phyloP scores from a whole-genome alignment of 2,888 invertebrate genomes.

The Acrobasis suavella region DNA sequence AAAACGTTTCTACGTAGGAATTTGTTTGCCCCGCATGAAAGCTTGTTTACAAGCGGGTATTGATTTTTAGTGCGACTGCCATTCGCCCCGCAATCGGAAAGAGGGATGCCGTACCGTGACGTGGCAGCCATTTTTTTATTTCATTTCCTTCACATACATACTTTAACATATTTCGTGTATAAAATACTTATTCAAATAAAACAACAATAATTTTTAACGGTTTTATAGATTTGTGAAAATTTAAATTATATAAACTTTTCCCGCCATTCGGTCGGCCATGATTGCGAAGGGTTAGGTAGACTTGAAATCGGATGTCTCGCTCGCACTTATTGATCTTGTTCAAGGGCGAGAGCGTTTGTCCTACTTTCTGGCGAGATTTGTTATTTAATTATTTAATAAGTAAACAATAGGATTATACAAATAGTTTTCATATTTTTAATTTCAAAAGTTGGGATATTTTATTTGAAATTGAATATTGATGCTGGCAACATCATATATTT shows the following conservation, averaged over 20 bases:
- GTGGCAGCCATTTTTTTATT: constrained; percentile 23
- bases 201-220: not conserved
- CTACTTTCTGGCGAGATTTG: not conserved
- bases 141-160: not conserved
- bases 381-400: not conserved
- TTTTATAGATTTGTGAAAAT: not conserved
- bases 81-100: constrained; percentile 29
- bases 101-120: constrained; percentile 21
- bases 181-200: not conserved
- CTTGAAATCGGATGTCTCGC: constrained; percentile 20
- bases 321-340: constrained; percentile 33
- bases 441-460: no score
- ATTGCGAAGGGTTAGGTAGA: not conserved
- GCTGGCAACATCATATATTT: constrained; percentile 17
- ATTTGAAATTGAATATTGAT: no score
- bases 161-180: not conserved
- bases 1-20: constrained; percentile 47
- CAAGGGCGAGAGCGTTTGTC: constrained; percentile 18
- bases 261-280: constrained; percentile 16
- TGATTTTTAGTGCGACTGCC: constrained; percentile 61
- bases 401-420: not conserved
- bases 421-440: no score
- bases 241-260: constrained; percentile 12
- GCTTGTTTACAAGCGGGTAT: constrained; percentile 79
- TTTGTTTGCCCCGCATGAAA: constrained; percentile 59